These are phyloP conservation scores for Drosophila barbarae DNA, from an alignment of 2,888 invertebrate genomes.

Conservation along the genomic window DNA sequence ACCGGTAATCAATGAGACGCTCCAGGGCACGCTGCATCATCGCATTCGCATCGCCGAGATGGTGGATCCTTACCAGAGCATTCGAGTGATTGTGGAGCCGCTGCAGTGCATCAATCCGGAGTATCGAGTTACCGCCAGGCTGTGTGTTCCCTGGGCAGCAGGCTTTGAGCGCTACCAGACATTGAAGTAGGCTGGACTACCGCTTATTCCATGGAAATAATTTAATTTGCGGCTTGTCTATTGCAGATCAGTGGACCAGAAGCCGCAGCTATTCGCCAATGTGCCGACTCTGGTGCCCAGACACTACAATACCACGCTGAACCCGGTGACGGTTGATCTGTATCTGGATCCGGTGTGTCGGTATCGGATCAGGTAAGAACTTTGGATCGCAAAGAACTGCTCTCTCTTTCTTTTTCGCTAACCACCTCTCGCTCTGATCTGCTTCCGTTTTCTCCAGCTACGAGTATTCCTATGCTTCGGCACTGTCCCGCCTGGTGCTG, in stretches of 20 bases:
- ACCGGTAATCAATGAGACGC: constrained; percentile 81
- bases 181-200: constrained; percentile 50
- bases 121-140: constrained; percentile 82
- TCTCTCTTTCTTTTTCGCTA: background rate
- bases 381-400: background rate
- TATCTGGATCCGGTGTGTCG: constrained; percentile 86
- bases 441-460: constrained; percentile 57
- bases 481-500: constrained; percentile 84
- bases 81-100: constrained; percentile 83
- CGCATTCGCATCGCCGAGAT: constrained; percentile 83
- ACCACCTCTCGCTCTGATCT: constrained; percentile 12
- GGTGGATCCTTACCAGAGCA: constrained; percentile 82
- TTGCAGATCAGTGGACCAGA: constrained; percentile 53
- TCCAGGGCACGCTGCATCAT: constrained; percentile 82
- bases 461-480: constrained; percentile 82
- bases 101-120: constrained; percentile 52
- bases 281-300: constrained; percentile 82
- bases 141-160: constrained; percentile 85
- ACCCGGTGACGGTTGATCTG: constrained; percentile 82
- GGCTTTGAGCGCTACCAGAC: constrained; percentile 82
- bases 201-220: background rate
- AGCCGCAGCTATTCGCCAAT: constrained; percentile 81
- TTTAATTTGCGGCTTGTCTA: rapidly evolving
- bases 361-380: constrained; percentile 84
- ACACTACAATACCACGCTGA: constrained; percentile 76